Base-by-base conservation (phyloP, 1,140 invertebrate genomes). In the Harlomillsia oculata region DNA sequence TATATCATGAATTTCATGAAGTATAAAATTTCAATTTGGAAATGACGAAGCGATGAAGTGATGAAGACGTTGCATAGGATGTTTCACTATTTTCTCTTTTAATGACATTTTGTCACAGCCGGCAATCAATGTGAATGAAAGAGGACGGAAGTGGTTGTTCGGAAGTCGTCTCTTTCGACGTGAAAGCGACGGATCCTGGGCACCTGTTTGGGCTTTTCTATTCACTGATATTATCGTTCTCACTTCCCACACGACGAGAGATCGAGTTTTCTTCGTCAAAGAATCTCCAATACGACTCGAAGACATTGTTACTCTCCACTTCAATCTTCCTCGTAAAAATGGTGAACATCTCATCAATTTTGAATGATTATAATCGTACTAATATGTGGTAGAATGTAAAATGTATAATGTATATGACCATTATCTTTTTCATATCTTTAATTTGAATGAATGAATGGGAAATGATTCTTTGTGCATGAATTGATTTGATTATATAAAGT, bases 291-390 rank as follows among this genome's bases (percentile, higher is more conserved):
- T 65, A 5, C 28, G 53, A 29, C 51, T 65, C 9, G 53, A 65
- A 30, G 63, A 65, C 26, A 57, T 65, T 20, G 60, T 60, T 18
- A 65, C 59, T 34, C 63, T 65, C 18, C 63, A 65, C 36, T 65
- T 65, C 23, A 62, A 62, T 44, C 29, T 62, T 6, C 63, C 63
- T 9, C 44, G 51, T 9, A 64, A 64, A 48, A 56, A 64, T 20
- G 63, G 63, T 62, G 14, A 50, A 46, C n/a, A 9, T 34, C 32
- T 34, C n/a, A 34, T n/a, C n/a, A n/a, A n/a, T n/a, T n/a, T n/a
- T n/a, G n/a, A n/a, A n/a, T n/a, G n/a, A n/a, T n/a, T n/a, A n/a
- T n/a, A n/a, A n/a, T n/a, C n/a, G n/a, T n/a, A n/a, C n/a, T n/a
- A n/a, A n/a, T n/a, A n/a, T n/a, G n/a, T n/a, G n/a, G n/a, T n/a